phyloP scores from a whole-genome alignment of 1,140 invertebrate genomes.

The Elysia chlorotica region DNA sequence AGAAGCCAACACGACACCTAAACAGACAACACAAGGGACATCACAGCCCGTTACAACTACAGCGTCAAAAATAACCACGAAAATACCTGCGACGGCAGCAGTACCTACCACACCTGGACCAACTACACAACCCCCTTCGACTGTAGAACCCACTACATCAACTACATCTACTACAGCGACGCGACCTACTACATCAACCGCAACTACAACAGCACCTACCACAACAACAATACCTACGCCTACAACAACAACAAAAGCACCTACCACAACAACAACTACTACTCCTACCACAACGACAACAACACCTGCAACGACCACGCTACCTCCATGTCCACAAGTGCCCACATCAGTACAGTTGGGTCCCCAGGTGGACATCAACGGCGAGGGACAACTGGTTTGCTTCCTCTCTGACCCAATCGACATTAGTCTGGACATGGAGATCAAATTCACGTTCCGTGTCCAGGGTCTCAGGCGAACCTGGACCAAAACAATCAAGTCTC shows the following conservation, averaged over 20 bases:
- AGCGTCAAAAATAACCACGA: slow-evolving; percentile 10
- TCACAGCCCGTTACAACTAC: not conserved
- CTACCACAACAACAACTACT: slow-evolving; percentile 22
- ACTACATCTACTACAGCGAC: slow-evolving; percentile 15
- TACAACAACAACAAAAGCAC: slow-evolving; percentile 12
- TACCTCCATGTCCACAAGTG: slow-evolving; percentile 11
- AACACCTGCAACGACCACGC: slow-evolving; percentile 22
- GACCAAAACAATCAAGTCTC: slow-evolving; percentile 5
- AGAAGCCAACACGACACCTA: not conserved
- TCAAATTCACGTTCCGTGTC: slow-evolving; percentile 8
- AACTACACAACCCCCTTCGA: slow-evolving; percentile 19
- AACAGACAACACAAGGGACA: not conserved
- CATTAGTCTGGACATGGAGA: not conserved
- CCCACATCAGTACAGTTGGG: slow-evolving; percentile 19
- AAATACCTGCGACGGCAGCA: slow-evolving; percentile 8
- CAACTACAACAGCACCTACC: slow-evolving; percentile 20
- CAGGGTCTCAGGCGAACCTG: not conserved
- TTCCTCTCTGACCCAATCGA: not conserved
- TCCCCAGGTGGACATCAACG: not conserved
- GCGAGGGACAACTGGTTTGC: slow-evolving; percentile 5
- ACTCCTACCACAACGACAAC: slow-evolving; percentile 23
- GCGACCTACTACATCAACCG: slow-evolving; percentile 9
- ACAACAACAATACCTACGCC: slow-evolving; percentile 10
- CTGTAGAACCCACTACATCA: slow-evolving; percentile 20
- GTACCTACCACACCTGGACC: slow-evolving; percentile 2